Conservation (phyloP, 2,797 vertebrate genomes). For the Anabacerthia variegaticeps region DNA sequence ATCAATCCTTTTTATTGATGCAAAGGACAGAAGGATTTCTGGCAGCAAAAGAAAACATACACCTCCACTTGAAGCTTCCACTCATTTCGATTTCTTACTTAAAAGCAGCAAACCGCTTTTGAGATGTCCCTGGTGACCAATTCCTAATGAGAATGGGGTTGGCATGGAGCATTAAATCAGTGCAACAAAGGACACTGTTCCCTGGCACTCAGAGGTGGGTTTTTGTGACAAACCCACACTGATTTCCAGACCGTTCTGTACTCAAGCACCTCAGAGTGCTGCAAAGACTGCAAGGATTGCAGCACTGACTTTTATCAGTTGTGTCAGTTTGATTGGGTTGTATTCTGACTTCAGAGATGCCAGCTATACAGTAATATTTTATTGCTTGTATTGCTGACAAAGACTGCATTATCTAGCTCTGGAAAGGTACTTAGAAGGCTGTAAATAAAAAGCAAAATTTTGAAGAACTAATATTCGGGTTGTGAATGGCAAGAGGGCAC, state of each 20-base stretch:
- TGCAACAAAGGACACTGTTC: not conserved
- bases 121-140: not conserved
- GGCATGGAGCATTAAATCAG: not conserved
- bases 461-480: not conserved
- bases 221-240: not conserved
- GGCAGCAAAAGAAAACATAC: not conserved
- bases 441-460: conserved; percentile 34
- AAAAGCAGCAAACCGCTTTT: not conserved
- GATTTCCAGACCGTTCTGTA: not conserved
- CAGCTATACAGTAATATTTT: not conserved
- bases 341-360: not conserved
- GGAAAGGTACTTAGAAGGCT: not conserved
- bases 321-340: conserved; percentile 24
- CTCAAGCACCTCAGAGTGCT: not conserved
- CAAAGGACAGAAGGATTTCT: not conserved
- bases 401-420: not conserved
- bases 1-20: not conserved
- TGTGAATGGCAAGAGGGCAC: not conserved
- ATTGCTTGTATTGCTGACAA: conserved; percentile 3
- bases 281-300: not conserved
- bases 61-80: not conserved
- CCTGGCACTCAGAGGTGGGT: not conserved
- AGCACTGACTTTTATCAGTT: conserved; percentile 1
- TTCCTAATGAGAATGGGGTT: not conserved
- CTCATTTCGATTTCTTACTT: conserved; percentile 18